These are phyloP conservation scores for Orestias chungarensis DNA, from an alignment of 2,797 vertebrate genomes.

Conservation along the genomic window DNA sequence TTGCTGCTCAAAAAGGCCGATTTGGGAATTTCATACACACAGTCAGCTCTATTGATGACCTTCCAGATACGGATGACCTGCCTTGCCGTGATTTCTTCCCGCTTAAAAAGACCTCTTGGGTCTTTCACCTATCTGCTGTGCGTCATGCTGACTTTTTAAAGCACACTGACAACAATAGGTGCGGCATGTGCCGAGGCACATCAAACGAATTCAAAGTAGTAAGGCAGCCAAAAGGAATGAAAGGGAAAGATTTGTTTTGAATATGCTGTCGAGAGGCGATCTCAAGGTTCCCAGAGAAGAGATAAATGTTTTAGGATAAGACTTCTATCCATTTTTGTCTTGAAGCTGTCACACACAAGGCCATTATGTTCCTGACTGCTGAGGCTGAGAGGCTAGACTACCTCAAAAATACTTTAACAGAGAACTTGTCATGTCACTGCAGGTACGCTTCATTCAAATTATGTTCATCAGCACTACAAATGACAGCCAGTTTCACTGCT, in stretches of 20 bases:
- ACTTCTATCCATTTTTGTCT: conserved; percentile 52
- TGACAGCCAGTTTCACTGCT: conserved; percentile 33
- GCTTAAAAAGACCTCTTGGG: conserved; percentile 57
- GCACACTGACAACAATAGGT: conserved; percentile 53
- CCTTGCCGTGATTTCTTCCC: conserved; percentile 38
- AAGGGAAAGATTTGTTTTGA: conserved; percentile 18
- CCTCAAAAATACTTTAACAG: conserved; percentile 40
- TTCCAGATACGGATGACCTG: conserved; percentile 57
- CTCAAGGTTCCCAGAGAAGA: conserved; percentile 43
- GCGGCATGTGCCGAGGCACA: conserved; percentile 16
- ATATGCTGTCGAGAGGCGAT: conserved; percentile 21
- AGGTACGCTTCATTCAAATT: conserved; percentile 30
- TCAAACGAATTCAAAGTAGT: conserved; percentile 37
- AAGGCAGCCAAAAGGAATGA: conserved; percentile 13
- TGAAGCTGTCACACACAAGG: conserved; percentile 53
- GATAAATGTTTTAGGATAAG: conserved; percentile 53
- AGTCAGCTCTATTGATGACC: conserved; percentile 57
- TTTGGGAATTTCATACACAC: conserved; percentile 56
- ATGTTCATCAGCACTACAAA: conserved; percentile 46
- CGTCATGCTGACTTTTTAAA: conserved; percentile 46
- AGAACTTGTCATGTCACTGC: conserved; percentile 40
- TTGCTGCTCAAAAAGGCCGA: conserved; percentile 30
- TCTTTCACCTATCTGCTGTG: conserved; percentile 1
- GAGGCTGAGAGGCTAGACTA: conserved; percentile 23
- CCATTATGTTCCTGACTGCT: conserved; percentile 44